Base-by-base conservation (phyloP, 2,113 vertebrate species). In the Amphiprion ocellaris region DNA sequence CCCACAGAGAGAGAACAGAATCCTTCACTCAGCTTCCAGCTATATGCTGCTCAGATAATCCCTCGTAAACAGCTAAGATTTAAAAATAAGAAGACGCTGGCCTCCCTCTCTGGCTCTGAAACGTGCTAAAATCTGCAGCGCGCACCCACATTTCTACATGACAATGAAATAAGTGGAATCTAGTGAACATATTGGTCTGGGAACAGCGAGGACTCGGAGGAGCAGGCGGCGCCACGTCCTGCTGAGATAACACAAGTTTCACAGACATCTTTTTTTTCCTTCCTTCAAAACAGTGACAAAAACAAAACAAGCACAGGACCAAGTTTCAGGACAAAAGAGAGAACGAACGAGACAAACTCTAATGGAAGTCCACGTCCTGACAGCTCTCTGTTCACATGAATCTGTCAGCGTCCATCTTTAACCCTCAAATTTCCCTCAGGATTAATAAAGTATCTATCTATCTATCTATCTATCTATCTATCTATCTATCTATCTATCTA, bases 171-270 rank as follows among this genome's bases (percentile, higher is more conserved):
- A 83, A 88, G 73, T 78, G 56, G 73, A 75, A 88, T 67, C 50
- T 44, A 67, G 65, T 68, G 61, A 88, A 41, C 71, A 81, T 46
- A 84, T 58, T 89, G 75, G 82, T 54, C 62, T 50, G 60, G 14
- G 77, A 88, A 87, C 67, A 82, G 82, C 90, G 15, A 56, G 10
- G 53, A 50, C 53, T n/a, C 61, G 69, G 79, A 70, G 64, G 46
- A 80, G 58, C 28, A 55, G 19, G 77, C 83, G 67, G 70, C 52
- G 54, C 10, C 47, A 39, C 15, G 63, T 82, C 91, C 79, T 77
- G 84, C 89, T 86, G 88, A 81, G 90, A 90, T 89, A 77, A 92
- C 82, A 90, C 87, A 79, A 85, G 83, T 84, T 86, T 86, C 53
- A 28, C 73, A 84, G 79, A 79, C 70, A 77, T 26, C 46, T 61